Evolutionary conservation across 2,797 vertebrate species (phyloP).

Genomic region (Pristis pectinata): DNA sequence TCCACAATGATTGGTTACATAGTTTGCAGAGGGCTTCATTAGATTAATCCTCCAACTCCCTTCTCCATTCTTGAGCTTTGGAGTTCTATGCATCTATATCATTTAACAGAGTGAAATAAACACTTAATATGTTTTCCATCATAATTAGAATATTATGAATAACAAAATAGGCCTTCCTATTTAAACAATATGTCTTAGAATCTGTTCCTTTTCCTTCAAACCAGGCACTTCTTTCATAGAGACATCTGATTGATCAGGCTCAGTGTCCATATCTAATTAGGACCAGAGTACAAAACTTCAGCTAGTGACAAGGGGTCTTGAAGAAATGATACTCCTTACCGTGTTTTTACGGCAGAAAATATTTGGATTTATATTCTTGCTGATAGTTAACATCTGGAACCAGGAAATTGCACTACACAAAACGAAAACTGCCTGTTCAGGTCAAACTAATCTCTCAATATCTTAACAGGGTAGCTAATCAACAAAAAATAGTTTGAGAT

Average conservation of each 20-base stretch:
- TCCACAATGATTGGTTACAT: not conserved
- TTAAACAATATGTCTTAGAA: not conserved
- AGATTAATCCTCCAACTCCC: not conserved
- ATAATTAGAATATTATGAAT: slow-evolving; percentile 16
- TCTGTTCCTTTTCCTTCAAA: not conserved
- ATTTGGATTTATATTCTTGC: not conserved
- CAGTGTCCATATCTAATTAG: not conserved
- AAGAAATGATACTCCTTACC: not conserved
- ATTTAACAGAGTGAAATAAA: not conserved
- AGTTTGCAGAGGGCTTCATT: not conserved
- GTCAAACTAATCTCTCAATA: not conserved
- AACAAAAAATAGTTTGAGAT: not conserved
- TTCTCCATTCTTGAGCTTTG: not conserved
- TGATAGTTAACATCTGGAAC: not conserved
- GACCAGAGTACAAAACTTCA: not conserved
- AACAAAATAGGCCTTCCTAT: no score
- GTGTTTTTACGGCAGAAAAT: not conserved
- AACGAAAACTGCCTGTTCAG: no score
- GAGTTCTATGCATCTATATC: not conserved
- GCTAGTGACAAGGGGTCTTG: not conserved
- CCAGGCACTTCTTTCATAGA: not conserved
- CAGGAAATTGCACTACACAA: not conserved
- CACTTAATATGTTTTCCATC: not conserved
- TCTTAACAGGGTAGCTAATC: not conserved
- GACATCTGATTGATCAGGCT: not conserved